A percentile compares a stretch with the other conserved stretches of the same genome.
These are phyloP conservation scores for Melipona bicolor DNA, from an alignment of 2,888 invertebrate species.

Conservation along the genomic window DNA sequence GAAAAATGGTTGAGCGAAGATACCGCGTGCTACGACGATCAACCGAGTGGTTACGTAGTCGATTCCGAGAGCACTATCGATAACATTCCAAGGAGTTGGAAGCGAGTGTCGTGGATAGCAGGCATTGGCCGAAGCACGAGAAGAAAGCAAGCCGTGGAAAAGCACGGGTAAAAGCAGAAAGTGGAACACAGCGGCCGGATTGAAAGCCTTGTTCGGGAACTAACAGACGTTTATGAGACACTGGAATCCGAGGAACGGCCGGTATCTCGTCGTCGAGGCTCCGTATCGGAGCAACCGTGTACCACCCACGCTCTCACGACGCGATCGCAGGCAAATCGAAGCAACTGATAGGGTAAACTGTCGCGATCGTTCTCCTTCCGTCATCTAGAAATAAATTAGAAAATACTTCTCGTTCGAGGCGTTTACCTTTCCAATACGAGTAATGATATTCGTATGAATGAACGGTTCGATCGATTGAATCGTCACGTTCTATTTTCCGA, in stretches of 20 bases:
- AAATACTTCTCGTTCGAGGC: neutral
- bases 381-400: neutral
- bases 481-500: no score
- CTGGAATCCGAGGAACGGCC: slow-evolving; percentile 49
- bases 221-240: slow-evolving; percentile 56
- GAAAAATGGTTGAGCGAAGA: neutral
- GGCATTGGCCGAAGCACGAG: neutral
- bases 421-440: no score
- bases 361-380: slow-evolving; percentile 16
- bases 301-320: slow-evolving; percentile 32
- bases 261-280: slow-evolving; percentile 39
- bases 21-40: neutral
- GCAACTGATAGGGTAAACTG: slow-evolving; percentile 33
- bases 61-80: slow-evolving; percentile 4
- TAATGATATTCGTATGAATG: no score
- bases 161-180: slow-evolving; percentile 46
- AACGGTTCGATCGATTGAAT: no score
- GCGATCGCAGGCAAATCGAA: slow-evolving; percentile 26
- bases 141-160: slow-evolving; percentile 34
- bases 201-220: slow-evolving; percentile 40
- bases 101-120: slow-evolving; percentile 21
- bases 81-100: slow-evolving; percentile 18
- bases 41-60: neutral
- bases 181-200: slow-evolving; percentile 48
- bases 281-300: slow-evolving; percentile 25